Percentiles rank a stretch among this genome's conserved stretches.
Evolutionary conservation across 1,140 invertebrate species (phyloP).

Genomic region (Drosophila takahashii): DNA sequence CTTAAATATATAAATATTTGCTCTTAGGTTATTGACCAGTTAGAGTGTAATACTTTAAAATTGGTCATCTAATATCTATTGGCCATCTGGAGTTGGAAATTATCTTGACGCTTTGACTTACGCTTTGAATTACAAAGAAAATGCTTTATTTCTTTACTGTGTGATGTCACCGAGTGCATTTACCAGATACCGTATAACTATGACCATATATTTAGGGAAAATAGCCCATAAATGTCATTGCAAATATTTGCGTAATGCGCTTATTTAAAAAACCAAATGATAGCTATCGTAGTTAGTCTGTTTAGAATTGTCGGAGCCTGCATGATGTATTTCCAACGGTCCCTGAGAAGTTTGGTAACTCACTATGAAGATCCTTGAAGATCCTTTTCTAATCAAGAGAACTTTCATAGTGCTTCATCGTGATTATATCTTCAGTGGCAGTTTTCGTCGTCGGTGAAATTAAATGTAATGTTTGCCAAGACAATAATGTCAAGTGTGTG

Average conservation of each 20-base stretch:
- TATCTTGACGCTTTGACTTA: no score
- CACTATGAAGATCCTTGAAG: background rate
- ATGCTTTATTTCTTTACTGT: background rate
- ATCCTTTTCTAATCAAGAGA: background rate
- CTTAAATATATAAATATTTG: background rate
- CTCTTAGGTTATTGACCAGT: conserved; percentile 11
- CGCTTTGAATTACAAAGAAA: no score
- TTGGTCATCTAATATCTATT: no score
- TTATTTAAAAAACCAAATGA: conserved; percentile 11
- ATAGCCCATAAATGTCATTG: background rate
- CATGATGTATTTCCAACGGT: conserved; percentile 14
- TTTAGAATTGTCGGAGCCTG: background rate
- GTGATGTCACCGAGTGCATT: conserved; percentile 12
- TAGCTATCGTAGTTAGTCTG: background rate
- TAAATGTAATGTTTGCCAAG: conserved; percentile 44
- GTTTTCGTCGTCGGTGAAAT: background rate
- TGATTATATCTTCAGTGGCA: background rate
- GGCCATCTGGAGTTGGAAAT: no score
- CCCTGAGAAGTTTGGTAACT: conserved; percentile 38
- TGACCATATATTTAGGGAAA: background rate
- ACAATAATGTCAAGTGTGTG: conserved; percentile 39
- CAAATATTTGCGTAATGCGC: background rate
- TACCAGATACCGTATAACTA: conserved; percentile 1
- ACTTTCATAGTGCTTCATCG: conserved; percentile 18
- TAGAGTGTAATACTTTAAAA: background rate